Evolutionary conservation across 1,140 invertebrate genomes (phyloP).

Genomic region (Conopomorpha cramerella): DNA sequence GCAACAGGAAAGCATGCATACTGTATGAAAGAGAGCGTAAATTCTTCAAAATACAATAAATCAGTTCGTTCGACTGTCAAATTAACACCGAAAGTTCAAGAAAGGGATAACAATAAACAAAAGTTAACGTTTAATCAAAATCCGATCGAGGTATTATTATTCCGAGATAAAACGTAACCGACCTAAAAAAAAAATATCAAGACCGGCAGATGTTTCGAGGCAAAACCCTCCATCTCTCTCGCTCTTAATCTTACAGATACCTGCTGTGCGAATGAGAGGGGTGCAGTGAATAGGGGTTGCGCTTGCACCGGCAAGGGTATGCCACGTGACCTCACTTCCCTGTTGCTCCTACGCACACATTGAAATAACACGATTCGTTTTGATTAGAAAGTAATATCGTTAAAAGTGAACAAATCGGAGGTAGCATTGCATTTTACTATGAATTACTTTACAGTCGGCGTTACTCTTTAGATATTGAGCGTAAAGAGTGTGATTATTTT

Average conservation of each 20-base stretch:
- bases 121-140: slow-evolving; percentile 2
- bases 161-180: slow-evolving; percentile 21
- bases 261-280: slow-evolving; percentile 16
- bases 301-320: slow-evolving; percentile 16
- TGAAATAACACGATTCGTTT: too few species aligned
- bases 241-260: neutral
- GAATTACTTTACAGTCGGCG: too few species aligned
- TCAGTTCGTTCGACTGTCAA: too few species aligned
- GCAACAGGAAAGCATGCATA: too few species aligned
- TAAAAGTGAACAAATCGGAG: too few species aligned
- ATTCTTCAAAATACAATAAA: too few species aligned
- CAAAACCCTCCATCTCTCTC: slow-evolving; percentile 15
- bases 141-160: slow-evolving; percentile 23
- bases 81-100: too few species aligned
- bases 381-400: too few species aligned
- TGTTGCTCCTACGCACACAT: slow-evolving; percentile 20
- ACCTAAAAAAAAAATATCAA: slow-evolving; percentile 46
- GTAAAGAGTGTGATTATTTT: too few species aligned
- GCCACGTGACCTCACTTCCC: slow-evolving; percentile 32
- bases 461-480: too few species aligned
- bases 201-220: slow-evolving; percentile 44
- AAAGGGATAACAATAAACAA: slow-evolving; percentile 1
- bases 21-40: too few species aligned
- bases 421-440: too few species aligned
- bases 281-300: slow-evolving; percentile 34